Evolutionary conservation across 2,113 vertebrate species (phyloP).

Genomic region (Xyrauchen texanus): DNA sequence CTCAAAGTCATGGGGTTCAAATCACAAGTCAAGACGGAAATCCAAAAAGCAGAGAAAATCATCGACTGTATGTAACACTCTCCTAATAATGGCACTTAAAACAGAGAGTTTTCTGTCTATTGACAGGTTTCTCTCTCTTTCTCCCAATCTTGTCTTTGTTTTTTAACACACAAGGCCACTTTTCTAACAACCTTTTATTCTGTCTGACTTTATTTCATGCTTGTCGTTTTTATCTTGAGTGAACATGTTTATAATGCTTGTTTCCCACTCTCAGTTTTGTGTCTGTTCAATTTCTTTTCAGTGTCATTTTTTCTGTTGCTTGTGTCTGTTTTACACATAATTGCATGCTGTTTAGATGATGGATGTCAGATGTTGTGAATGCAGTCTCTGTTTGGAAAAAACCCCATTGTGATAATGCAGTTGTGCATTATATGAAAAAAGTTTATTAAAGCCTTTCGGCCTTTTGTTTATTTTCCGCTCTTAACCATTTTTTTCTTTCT

Average conservation of each 20-base stretch:
- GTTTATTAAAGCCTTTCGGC: not conserved
- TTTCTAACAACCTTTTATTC: conserved; percentile 14
- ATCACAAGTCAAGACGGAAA: conserved; percentile 80
- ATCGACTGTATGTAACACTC: conserved; percentile 78
- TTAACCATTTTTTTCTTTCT: not conserved
- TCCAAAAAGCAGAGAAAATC: conserved; percentile 85
- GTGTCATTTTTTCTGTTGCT: not conserved
- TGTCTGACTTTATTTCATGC: conserved; percentile 36
- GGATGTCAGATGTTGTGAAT: conserved; percentile 1
- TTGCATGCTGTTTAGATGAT: conserved; percentile 15
- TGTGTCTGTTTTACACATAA: not conserved
- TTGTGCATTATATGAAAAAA: not conserved
- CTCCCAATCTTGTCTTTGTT: not conserved
- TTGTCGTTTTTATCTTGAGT: not conserved
- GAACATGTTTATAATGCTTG: not conserved
- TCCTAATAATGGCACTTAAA: conserved; percentile 38
- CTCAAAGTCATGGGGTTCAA: conserved; percentile 78
- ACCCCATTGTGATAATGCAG: not conserved
- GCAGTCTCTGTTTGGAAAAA: not conserved
- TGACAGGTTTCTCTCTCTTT: not conserved
- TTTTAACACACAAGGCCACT: not conserved
- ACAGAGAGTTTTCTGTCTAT: conserved; percentile 14
- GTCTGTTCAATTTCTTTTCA: conserved; percentile 19
- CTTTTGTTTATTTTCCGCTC: not conserved
- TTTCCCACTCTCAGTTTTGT: not conserved